Evolutionary conservation across 35 echinoderm and acorn worm species (phyloP).

Genomic region (Ophioderma brevispina): DNA sequence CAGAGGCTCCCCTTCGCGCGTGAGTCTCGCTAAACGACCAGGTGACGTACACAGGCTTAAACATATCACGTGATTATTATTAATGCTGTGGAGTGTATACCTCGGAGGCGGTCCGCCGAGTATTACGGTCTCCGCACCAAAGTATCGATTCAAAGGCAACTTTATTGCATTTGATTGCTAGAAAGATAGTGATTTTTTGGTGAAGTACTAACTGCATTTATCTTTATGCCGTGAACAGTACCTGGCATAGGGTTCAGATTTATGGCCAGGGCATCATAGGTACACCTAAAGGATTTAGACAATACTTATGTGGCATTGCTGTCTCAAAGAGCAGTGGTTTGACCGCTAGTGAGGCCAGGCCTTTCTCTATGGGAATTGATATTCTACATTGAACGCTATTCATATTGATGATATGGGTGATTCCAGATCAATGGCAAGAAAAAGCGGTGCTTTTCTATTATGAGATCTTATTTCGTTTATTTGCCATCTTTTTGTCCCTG

Average conservation of each 20-base stretch:
- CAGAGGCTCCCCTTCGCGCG: background rate
- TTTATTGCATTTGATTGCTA: background rate
- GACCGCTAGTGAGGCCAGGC: background rate
- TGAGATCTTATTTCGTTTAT: background rate
- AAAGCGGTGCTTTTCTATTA: background rate
- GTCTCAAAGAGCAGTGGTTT: background rate
- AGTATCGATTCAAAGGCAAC: background rate
- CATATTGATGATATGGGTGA: background rate
- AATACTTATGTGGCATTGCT: too few species aligned
- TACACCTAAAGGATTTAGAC: too few species aligned
- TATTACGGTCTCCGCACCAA: background rate
- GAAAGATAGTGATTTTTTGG: background rate
- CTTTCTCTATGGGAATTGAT: background rate
- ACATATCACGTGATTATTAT: background rate
- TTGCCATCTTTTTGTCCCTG: background rate
- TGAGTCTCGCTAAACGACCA: background rate
- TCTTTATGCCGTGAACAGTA: background rate
- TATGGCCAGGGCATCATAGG: too few species aligned
- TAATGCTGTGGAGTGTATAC: background rate
- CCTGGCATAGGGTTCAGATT: too few species aligned
- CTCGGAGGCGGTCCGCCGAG: background rate
- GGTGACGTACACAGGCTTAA: background rate
- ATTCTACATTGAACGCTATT: background rate
- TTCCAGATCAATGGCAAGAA: background rate
- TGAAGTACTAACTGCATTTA: background rate